phyloP scores from a whole-genome alignment of 2,888 invertebrate species.

The Drosophila prostipennis region DNA sequence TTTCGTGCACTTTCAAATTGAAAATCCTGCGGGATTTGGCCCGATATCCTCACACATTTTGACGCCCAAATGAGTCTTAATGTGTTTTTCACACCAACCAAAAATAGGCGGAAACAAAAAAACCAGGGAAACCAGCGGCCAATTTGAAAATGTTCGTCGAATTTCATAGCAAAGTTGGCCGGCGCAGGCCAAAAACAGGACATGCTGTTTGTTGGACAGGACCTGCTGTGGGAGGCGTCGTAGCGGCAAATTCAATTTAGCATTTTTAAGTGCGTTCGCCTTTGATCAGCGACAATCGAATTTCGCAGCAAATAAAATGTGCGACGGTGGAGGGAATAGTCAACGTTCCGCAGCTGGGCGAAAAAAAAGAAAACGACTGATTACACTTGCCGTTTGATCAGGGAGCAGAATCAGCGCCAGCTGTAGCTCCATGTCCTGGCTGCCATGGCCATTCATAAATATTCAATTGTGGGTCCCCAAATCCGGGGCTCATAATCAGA shows the following conservation, averaged over 20 bases:
- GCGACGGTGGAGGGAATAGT: conserved; percentile 33
- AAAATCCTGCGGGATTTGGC: conserved; percentile 74
- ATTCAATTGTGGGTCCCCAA: conserved; percentile 60
- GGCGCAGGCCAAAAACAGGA: conserved; percentile 23
- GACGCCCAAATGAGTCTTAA: conserved; percentile 77
- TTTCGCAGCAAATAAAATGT: conserved; percentile 81
- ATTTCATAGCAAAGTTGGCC: conserved; percentile 45
- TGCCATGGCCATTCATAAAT: conserved; percentile 63
- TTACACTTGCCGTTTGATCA: conserved; percentile 78
- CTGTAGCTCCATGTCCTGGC: conserved; percentile 33
- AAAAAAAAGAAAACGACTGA: conserved; percentile 48
- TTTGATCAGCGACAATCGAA: conserved; percentile 84
- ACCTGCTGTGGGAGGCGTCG: conserved; percentile 63
- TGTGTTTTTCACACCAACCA: conserved; percentile 67
- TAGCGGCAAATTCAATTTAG: conserved; percentile 83
- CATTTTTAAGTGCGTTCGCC: conserved; percentile 83
- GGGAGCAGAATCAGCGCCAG: conserved; percentile 31
- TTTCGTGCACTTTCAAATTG: conserved; percentile 56
- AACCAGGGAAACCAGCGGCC: conserved; percentile 20
- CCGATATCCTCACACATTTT: conserved; percentile 58
- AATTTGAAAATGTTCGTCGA: conserved; percentile 48
- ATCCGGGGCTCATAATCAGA: conserved; percentile 34
- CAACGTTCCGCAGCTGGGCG: conserved; percentile 5
- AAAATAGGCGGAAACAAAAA: conserved; percentile 14
- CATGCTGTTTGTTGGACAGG: conserved; percentile 6